Evolutionary conservation across 2,888 invertebrate species (phyloP).

Genomic region (Polymixis lichenea): DNA sequence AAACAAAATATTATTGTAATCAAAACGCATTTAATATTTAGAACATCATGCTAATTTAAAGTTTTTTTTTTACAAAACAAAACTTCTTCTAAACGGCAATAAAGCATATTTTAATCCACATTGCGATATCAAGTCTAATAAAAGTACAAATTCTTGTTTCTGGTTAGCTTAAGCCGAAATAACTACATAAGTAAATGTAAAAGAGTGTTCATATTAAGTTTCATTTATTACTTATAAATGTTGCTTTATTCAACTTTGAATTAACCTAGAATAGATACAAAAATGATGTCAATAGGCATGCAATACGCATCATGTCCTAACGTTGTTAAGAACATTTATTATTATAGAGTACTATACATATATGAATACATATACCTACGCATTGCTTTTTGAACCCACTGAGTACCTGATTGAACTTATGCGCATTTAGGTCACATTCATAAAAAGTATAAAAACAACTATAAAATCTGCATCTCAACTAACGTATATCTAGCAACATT

Average conservation of each 20-base stretch:
- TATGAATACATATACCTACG: no score
- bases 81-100: conserved; percentile 77
- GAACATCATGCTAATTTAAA: conserved; percentile 82
- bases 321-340: background rate
- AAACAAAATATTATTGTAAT: conserved; percentile 70
- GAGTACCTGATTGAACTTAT: background rate
- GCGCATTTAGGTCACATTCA: background rate
- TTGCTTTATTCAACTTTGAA: conserved; percentile 32
- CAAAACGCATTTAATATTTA: conserved; percentile 81
- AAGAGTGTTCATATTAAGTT: conserved; percentile 57
- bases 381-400: background rate
- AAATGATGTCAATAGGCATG: background rate
- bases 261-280: background rate
- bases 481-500: conserved; percentile 48
- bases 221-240: conserved; percentile 51
- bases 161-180: conserved; percentile 72
- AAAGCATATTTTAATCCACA: conserved; percentile 77
- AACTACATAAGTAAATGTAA: conserved; percentile 65
- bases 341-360: background rate
- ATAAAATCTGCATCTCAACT: background rate
- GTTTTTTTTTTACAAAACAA: conserved; percentile 79
- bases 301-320: background rate
- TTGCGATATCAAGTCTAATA: conserved; percentile 70
- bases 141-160: conserved; percentile 71
- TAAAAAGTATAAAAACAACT: background rate